phyloP scores from a whole-genome alignment of 2,888 invertebrate species.

The Chloroclystis v-ata region DNA sequence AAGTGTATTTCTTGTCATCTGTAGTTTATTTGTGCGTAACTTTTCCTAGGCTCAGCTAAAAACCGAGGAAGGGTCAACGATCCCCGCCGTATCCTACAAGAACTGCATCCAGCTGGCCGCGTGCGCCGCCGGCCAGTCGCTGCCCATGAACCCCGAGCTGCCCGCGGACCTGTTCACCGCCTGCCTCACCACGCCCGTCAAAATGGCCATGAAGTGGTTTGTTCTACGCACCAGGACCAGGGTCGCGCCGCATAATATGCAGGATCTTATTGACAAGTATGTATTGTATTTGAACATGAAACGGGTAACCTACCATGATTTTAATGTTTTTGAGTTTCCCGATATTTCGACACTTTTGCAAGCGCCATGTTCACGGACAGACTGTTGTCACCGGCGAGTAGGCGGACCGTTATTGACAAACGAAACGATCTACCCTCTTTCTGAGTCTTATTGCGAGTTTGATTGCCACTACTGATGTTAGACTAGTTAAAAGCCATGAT shows the following conservation, averaged over 20 bases:
- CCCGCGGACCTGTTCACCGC: slow-evolving; percentile 99
- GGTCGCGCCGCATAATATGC: slow-evolving; percentile 87
- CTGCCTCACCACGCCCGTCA: slow-evolving; percentile 98
- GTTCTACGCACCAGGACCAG: slow-evolving; percentile 88
- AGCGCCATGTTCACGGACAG: no score
- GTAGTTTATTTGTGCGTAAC: no score
- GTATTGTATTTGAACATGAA: slow-evolving; percentile 41
- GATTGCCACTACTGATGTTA: no score
- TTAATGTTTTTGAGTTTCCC: no score
- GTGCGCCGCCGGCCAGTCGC: slow-evolving; percentile 93
- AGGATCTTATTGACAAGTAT: slow-evolving; percentile 94
- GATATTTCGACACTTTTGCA: no score
- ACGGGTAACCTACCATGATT: no score
- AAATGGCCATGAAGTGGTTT: slow-evolving; percentile 96
- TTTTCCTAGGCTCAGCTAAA: slow-evolving; percentile 16
- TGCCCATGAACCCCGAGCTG: slow-evolving; percentile 98
- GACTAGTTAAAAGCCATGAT: no score
- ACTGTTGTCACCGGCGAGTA: no score
- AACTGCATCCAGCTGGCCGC: slow-evolving; percentile 98
- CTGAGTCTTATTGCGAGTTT: no score
- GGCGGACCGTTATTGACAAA: no score
- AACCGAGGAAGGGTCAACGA: slow-evolving; percentile 11
- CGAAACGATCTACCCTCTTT: no score
- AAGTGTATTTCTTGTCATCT: no score
- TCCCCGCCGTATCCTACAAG: slow-evolving; percentile 81